These are phyloP conservation scores for Carcina quercana DNA, from an alignment of 2,888 invertebrate species.

Conservation along the genomic window DNA sequence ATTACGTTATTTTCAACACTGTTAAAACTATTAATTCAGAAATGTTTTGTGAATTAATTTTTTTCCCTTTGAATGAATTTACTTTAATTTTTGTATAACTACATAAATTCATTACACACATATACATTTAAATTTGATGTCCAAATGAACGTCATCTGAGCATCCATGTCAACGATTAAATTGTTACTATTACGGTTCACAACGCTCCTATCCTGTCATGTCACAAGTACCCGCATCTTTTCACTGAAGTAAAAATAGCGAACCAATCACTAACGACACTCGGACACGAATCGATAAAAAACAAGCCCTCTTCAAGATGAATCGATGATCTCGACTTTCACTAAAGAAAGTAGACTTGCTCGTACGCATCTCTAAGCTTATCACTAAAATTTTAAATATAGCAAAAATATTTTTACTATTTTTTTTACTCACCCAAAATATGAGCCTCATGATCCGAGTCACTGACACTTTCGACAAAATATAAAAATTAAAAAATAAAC, in stretches of 20 bases:
- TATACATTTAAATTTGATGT: too few relatives aligned
- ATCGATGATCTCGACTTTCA: conserved; percentile 49
- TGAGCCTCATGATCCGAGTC: conserved; percentile 64
- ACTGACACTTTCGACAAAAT: conserved; percentile 50
- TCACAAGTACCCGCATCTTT: too few relatives aligned
- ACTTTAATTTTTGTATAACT: too few relatives aligned
- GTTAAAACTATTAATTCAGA: too few relatives aligned
- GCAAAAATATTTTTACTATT: conserved; percentile 18
- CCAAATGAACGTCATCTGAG: too few relatives aligned
- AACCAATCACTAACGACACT: conserved; percentile 24
- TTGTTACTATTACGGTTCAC: too few relatives aligned
- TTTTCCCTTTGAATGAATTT: too few relatives aligned
- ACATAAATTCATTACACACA: too few relatives aligned
- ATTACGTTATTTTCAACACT: too few relatives aligned
- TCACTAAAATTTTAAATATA: conserved; percentile 8
- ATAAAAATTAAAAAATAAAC: conserved; percentile 31
- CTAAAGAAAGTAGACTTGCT: conserved; percentile 47
- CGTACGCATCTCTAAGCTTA: conserved; percentile 1
- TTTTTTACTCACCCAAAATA: conserved; percentile 68
- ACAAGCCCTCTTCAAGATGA: conserved; percentile 39
- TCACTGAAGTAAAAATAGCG: conserved; percentile 17
- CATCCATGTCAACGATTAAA: too few relatives aligned
- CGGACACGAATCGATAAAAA: conserved; percentile 36
- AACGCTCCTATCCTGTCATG: too few relatives aligned
- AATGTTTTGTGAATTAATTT: too few relatives aligned